Evolutionary conservation across 92 coral and sea anemone genomes (phyloP), one percentile per base, ranked within the genome.

Genomic region (Palythoa heliodiscus): DNA sequence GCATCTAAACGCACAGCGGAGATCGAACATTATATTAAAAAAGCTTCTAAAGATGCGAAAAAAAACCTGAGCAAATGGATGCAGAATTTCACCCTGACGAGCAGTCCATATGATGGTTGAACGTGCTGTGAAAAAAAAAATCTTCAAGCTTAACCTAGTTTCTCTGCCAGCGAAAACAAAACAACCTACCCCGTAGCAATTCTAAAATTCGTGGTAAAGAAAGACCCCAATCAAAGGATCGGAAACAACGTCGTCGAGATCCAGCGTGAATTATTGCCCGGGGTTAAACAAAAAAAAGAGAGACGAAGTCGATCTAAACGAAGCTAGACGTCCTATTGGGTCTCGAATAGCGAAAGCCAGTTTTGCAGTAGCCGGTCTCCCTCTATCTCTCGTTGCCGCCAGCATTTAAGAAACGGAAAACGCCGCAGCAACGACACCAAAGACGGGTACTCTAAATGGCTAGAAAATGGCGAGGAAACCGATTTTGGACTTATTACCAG

Each of bases 1-100:
- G 13, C 82, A 11, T 76, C 82, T 43, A 76, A 76, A 10, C 70
- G 70, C 16, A 25, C n/a, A 25, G 70, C 70, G 11, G 35, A 64
- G 7, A 64, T n/a, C n/a, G n/a, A n/a, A n/a, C n/a, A n/a, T n/a
- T n/a, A 64, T 25, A 3, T 64, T 3, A 64, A 64, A 17, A 64
- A 22, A n/a, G 5, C 70, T 2, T 17, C 70, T 6, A 64, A 64
- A 64, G 70, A 64, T 10, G 70, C 70, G 16, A 64, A 64, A 64
- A 64, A 10, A 10, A 17, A n/a, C n/a, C 11, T 64, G 70, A 64
- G 11, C 16, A 22, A 64, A 64, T 22, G 70, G 29, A 64, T 3
- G n/a, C 70, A 25, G 11, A 3, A 16, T 64, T 64, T 10, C 3
- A 23, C n/a, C 24, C n/a, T 16, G n/a, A 3, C 3, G 70, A 64